Conservation (phyloP, 2,888 invertebrate genomes). For the Ischnura elegans region DNA sequence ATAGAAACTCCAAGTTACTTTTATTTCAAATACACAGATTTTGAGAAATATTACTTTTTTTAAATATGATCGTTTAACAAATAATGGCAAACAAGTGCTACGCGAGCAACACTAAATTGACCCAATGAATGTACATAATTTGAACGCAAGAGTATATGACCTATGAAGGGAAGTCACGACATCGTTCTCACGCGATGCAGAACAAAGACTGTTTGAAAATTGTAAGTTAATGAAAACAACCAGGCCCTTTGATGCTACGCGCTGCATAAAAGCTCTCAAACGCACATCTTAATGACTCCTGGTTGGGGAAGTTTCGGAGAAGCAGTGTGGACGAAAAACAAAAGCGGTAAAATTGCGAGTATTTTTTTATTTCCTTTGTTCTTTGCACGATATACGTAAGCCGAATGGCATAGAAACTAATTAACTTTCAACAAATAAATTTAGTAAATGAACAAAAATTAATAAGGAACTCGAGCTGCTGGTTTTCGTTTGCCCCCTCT, state of each 20-base stretch:
- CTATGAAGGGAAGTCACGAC: not conserved
- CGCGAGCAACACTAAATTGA: not conserved
- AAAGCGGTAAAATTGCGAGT: too few relatives aligned
- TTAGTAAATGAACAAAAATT: not conserved
- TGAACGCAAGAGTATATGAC: not conserved
- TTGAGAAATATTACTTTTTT: not conserved
- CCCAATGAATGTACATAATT: not conserved
- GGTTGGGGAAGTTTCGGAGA: not conserved
- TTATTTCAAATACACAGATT: too few relatives aligned
- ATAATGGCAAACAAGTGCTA: not conserved
- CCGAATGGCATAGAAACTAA: not conserved
- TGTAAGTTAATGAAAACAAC: not conserved
- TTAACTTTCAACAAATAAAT: not conserved
- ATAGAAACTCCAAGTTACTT: too few relatives aligned
- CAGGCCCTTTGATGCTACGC: not conserved
- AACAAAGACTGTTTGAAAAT: not conserved
- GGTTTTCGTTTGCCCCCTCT: not conserved
- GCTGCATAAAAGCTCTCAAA: not conserved
- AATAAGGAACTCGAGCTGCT: not conserved
- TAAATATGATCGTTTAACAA: not conserved
- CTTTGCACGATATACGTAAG: not conserved
- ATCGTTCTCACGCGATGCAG: not conserved
- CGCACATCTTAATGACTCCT: not conserved
- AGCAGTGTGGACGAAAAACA: not conserved
- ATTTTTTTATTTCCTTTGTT: conserved; percentile 13